These are phyloP conservation scores for Carcina quercana DNA, from an alignment of 2,888 invertebrate genomes.

Conservation along the genomic window DNA sequence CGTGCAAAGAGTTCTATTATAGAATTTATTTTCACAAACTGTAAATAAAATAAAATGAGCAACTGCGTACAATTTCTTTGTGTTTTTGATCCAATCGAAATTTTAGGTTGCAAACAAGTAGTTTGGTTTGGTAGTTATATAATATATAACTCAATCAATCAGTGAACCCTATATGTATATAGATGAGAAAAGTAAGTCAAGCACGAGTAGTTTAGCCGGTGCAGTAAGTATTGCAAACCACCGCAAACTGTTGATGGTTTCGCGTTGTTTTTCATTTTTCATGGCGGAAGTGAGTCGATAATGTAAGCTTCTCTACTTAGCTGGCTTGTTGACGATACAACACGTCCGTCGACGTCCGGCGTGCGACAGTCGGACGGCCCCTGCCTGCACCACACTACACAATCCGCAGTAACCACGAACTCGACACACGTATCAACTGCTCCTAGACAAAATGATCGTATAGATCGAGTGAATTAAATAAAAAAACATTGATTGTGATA, in stretches of 20 bases:
- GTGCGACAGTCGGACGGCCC: slow-evolving; percentile 8
- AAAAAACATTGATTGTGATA: slow-evolving; percentile 1
- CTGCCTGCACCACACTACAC: neutral
- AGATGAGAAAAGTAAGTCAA: neutral
- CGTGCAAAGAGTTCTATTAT: no score
- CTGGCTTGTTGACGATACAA: slow-evolving; percentile 12
- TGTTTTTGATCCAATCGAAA: no score
- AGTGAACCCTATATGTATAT: neutral
- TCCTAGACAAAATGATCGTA: slow-evolving; percentile 15
- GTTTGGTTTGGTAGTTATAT: no score
- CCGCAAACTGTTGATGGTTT: slow-evolving; percentile 2
- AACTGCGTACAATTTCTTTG: no score
- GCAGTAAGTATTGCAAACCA: no score
- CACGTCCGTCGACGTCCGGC: slow-evolving; percentile 10
- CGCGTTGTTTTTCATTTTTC: slow-evolving; percentile 13
- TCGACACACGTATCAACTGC: slow-evolving; percentile 14
- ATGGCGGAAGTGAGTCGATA: slow-evolving; percentile 20
- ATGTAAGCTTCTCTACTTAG: slow-evolving; percentile 9
- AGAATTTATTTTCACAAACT: no score
- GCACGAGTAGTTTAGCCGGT: neutral
- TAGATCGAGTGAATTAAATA: slow-evolving; percentile 10
- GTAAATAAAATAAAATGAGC: no score
- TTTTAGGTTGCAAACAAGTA: no score
- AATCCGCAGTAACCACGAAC: slow-evolving; percentile 8
- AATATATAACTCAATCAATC: no score